A percentile compares a stretch with the other conserved stretches of the same genome.
Conservation (phyloP, 2,797 vertebrate genomes). For the Halcyon leucocephala region DNA sequence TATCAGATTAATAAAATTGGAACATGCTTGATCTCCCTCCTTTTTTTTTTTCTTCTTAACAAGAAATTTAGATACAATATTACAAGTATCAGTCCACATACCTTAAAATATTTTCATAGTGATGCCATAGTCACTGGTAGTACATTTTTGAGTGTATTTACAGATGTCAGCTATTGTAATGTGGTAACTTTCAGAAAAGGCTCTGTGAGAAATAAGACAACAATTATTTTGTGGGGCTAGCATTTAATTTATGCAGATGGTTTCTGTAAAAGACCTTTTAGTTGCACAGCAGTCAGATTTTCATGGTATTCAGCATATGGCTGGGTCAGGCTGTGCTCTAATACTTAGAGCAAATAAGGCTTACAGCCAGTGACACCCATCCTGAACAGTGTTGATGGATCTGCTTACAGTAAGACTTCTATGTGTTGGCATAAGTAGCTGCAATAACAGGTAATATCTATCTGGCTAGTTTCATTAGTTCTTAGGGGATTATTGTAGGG, state of each 20-base stretch:
- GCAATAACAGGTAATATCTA: not conserved
- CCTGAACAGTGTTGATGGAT: not conserved
- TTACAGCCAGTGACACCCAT: not conserved
- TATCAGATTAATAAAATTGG: not conserved
- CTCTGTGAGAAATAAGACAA: not conserved
- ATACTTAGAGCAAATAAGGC: not conserved
- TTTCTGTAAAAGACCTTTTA: not conserved
- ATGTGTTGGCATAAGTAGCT: not conserved
- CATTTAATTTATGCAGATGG: not conserved
- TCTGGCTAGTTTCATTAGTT: not conserved
- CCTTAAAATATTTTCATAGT: not conserved
- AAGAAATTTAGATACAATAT: not conserved
- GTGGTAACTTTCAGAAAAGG: not conserved
- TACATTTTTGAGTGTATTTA: not conserved
- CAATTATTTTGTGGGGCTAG: not conserved
- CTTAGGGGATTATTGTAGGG: not conserved
- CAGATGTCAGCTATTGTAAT: not conserved
- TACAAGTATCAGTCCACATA: not conserved
- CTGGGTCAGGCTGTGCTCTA: slow-evolving; percentile 3
- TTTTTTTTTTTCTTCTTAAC: not conserved
- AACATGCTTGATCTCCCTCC: not conserved
- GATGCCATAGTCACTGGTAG: not conserved
- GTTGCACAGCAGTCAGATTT: not conserved
- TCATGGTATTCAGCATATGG: not conserved
- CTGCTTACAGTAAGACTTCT: not conserved